Evolutionary conservation across 1,140 invertebrate species (phyloP), one percentile per base, ranked within the genome.

Genomic region (Hydropsyche tenuis): DNA sequence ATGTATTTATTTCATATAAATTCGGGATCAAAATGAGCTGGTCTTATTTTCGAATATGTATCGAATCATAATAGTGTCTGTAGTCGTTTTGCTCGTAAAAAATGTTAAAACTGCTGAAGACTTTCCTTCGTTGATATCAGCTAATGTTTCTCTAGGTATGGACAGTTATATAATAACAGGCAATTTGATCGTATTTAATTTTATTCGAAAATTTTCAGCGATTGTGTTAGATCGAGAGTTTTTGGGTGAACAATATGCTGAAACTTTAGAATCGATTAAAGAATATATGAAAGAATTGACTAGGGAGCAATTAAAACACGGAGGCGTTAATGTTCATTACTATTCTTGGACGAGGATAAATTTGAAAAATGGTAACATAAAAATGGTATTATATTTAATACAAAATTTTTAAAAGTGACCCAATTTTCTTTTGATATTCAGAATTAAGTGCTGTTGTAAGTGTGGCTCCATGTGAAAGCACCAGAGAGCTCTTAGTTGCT

Each of bases 381-480:
- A 70, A 43, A 25, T 70, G 56, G 23, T 12, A 63, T 18, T 30
- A 42, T n/a, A n/a, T n/a, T n/a, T 7, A 23, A 37, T 65, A n/a
- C 11, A 69, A 70, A 37, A 62, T 64, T 51, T 12, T 65, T 16
- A 46, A 51, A 23, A 16, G 12, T 23, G 56, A 30, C 20, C 51
- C 16, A 63, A 62, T 22, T 48, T 53, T 37, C 20, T 66, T 75
- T 69, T n/a, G 74, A 11, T 73, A n/a, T 81, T 4, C 72, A 93
- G 92, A 91, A 84, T 89, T 90, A 76, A 85, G 89, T 64, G 88
- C 89, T 37, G 86, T 93, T 45, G 85, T 93, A 53, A 92, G 89
- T 11, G 83, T 93, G 25, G 87, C 90, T 20, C 89, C 88, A 0
- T 94, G 92, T 79, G 78, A 86, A 22, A 87, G 88, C 73, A 92